Evolutionary conservation across 2,888 invertebrate genomes (phyloP).

Genomic region (Hypomecis atomaria): DNA sequence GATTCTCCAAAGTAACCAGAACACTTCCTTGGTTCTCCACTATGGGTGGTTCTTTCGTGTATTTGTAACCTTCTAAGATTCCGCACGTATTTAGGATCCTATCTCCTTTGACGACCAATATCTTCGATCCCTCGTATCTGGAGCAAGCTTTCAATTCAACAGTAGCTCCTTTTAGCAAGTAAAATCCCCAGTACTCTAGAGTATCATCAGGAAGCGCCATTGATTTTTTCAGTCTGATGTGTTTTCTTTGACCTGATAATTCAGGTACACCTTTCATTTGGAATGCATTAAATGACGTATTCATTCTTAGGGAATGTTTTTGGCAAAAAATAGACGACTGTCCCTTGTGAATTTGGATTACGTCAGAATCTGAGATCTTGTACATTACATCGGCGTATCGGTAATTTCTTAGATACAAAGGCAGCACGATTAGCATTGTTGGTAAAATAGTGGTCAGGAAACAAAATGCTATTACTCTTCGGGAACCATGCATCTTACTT

Average conservation of each 20-base stretch:
- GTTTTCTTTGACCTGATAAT: constrained; percentile 88
- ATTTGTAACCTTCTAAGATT: constrained; percentile 88
- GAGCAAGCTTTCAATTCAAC: constrained; percentile 92
- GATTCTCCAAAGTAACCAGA: constrained; percentile 73
- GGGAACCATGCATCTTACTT: constrained; percentile 91
- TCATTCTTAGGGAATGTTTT: constrained; percentile 91
- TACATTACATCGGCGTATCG: constrained; percentile 91
- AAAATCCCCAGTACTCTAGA: constrained; percentile 95
- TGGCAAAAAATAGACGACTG: constrained; percentile 93
- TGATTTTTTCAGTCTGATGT: constrained; percentile 91
- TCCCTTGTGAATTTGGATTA: constrained; percentile 92
- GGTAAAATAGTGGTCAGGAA: constrained; percentile 90
- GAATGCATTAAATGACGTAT: constrained; percentile 88
- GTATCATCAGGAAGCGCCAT: constrained; percentile 94
- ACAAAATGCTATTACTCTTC: constrained; percentile 91
- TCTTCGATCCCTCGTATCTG: constrained; percentile 90
- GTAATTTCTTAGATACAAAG: constrained; percentile 90
- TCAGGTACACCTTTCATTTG: constrained; percentile 89
- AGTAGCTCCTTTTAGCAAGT: constrained; percentile 90
- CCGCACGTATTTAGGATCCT: constrained; percentile 91
- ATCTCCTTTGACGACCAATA: constrained; percentile 92
- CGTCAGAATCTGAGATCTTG: constrained; percentile 93
- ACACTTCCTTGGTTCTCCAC: constrained; percentile 85
- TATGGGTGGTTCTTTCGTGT: constrained; percentile 86
- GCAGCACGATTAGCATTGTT: constrained; percentile 89